Evolutionary conservation across 1,140 invertebrate genomes (phyloP), one percentile per base, ranked within the genome.

Genomic region (Stegodyphus dumicola): DNA sequence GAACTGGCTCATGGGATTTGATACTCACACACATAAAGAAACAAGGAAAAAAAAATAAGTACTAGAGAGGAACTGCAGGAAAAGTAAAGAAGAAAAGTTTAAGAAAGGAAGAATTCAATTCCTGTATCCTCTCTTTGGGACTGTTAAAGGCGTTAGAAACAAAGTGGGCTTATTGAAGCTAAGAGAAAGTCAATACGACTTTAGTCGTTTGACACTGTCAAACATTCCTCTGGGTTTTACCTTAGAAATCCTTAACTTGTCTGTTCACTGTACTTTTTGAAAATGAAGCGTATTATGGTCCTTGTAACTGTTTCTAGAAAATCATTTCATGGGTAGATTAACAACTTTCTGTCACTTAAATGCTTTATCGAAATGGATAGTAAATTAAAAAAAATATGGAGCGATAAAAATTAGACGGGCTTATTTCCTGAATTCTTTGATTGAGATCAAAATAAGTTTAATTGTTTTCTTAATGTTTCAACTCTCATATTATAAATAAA

Each of bases 61-160:
- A 33, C 17, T 17, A 70, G 67, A 70, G 9, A 33, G 6, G 6
- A 48, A 11, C 10, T 70, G 11, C 11, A 70, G 17, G 66, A 69
- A 69, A n/a, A 33, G 7, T 2, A 69, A 13, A 13, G 66, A 69
- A 18, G 17, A 7, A 69, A 69, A 7, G 11, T 17, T n/a, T 2
- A n/a, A 69, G 66, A 69, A 69, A 17, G 9, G 9, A 17, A n/a
- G 66, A 69, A 69, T 69, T 33, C 33, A 33, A 33, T 33, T 33
- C 51, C 4, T 52, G 11, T 49, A 49, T 74, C 51, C 71, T 74
- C 48, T 18, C 48, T 53, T 13, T 53, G 48, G 52, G 71, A 53
- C 51, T 74, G 71, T 74, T 52, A 74, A 53, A 74, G 71, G 71
- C 71, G 51, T 13, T 74, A 10, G 71, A 74, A 74, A 74, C 71